Percentiles rank a stretch among this genome's conserved stretches.
phyloP scores from a whole-genome alignment of 2,113 vertebrate species.

The Lepus americanus region DNA sequence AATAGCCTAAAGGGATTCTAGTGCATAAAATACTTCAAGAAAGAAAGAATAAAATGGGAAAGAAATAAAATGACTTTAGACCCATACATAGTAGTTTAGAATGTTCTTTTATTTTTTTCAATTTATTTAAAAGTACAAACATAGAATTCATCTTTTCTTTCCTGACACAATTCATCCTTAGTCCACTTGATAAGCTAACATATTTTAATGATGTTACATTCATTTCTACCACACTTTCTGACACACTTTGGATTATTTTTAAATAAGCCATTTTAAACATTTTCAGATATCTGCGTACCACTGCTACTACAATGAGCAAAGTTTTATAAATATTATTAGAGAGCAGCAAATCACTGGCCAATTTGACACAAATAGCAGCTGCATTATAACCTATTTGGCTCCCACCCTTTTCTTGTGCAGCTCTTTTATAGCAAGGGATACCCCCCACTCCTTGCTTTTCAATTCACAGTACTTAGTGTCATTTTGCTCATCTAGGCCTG shows the following conservation, averaged over 20 bases:
- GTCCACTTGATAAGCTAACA: not conserved
- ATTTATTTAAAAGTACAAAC: slow-evolving; percentile 21
- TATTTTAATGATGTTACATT: slow-evolving; percentile 45
- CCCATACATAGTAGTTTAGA: not conserved
- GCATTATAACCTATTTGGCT: too few species aligned
- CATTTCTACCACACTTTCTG: not conserved
- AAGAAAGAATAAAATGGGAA: slow-evolving; percentile 50
- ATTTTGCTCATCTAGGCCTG: not conserved
- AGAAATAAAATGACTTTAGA: slow-evolving; percentile 36
- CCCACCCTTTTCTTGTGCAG: too few species aligned
- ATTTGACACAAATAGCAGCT: not conserved
- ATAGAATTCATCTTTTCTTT: not conserved
- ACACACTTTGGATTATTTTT: not conserved
- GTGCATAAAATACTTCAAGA: slow-evolving; percentile 57
- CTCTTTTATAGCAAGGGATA: not conserved
- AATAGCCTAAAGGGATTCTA: slow-evolving; percentile 65
- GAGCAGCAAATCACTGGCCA: not conserved
- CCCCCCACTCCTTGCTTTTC: not conserved
- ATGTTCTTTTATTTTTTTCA: not conserved
- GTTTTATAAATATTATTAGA: not conserved
- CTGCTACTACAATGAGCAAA: not conserved
- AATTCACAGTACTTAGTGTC: not conserved
- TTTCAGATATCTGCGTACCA: not conserved
- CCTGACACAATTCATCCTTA: not conserved
- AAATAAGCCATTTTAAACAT: not conserved